phyloP scores from a whole-genome alignment of 2,797 vertebrate genomes.

The Epinephelus malabaricus region DNA sequence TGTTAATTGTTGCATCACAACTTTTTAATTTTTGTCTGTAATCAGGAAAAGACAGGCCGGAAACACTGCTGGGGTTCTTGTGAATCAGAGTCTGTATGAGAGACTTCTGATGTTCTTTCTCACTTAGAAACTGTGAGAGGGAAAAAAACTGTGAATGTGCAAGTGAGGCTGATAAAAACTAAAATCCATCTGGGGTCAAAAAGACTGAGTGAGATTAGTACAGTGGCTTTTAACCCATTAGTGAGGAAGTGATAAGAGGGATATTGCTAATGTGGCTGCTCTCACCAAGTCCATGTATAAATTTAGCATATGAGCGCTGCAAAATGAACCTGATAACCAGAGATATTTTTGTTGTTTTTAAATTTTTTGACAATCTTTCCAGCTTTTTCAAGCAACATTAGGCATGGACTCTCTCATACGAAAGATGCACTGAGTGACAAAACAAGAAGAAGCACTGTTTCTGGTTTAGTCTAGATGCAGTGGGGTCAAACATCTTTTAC shows the following conservation, averaged over 20 bases:
- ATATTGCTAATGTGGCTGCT: neutral
- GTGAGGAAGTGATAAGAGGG: neutral
- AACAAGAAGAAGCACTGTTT: neutral
- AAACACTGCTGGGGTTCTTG: conserved; percentile 31
- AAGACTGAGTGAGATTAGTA: neutral
- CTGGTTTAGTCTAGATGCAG: neutral
- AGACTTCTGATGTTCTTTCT: conserved; percentile 53
- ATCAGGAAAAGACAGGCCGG: conserved; percentile 1
- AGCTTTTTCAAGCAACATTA: neutral
- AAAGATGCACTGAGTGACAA: neutral
- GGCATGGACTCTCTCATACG: neutral
- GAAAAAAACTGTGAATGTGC: conserved; percentile 37
- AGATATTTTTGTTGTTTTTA: no score
- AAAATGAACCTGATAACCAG: neutral
- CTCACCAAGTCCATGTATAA: neutral
- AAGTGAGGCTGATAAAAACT: conserved; percentile 16
- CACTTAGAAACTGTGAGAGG: conserved; percentile 44
- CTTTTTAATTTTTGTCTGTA: neutral
- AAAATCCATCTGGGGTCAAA: conserved; percentile 43
- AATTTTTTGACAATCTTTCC: neutral
- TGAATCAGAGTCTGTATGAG: conserved; percentile 32
- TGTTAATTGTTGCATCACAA: neutral
- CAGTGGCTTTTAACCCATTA: conserved; percentile 5
- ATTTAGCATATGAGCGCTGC: neutral
- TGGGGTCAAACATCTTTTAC: neutral